A percentile compares a stretch with the other conserved stretches of the same genome.
Evolutionary conservation across 2,888 invertebrate species (phyloP).

Genomic region (Drosophila pegasa): DNA sequence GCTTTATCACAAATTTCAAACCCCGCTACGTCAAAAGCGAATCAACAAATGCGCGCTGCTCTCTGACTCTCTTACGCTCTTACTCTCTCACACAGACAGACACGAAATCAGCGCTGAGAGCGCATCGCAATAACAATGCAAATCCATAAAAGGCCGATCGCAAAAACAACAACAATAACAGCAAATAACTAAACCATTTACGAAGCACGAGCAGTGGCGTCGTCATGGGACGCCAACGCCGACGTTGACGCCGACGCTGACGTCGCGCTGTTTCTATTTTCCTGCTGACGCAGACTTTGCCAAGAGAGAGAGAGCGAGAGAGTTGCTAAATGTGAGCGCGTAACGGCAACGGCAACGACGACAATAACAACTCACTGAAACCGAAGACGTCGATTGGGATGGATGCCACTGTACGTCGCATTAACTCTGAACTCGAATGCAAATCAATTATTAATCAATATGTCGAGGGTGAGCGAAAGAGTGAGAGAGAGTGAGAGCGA

Average conservation of each 20-base stretch:
- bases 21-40: slow-evolving; percentile 25
- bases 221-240: slow-evolving; percentile 53
- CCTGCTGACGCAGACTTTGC: slow-evolving; percentile 71
- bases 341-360: slow-evolving; percentile 4
- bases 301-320: too few relatives aligned
- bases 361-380: slow-evolving; percentile 13
- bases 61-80: too few relatives aligned
- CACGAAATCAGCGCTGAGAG: slow-evolving; percentile 6
- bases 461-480: too few relatives aligned
- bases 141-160: slow-evolving; percentile 47
- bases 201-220: slow-evolving; percentile 34
- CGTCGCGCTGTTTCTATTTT: slow-evolving; percentile 59
- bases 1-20: slow-evolving; percentile 45
- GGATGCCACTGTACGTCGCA: slow-evolving; percentile 38
- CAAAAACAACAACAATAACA: slow-evolving; percentile 33
- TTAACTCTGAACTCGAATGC: slow-evolving; percentile 22
- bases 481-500: too few relatives aligned
- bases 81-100: slow-evolving; percentile 16
- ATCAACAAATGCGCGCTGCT: slow-evolving; percentile 24
- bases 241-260: slow-evolving; percentile 27
- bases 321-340: not conserved
- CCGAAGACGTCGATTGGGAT: slow-evolving; percentile 19
- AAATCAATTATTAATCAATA: slow-evolving; percentile 44
- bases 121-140: slow-evolving; percentile 31
- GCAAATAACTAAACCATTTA: slow-evolving; percentile 37